phyloP scores from a whole-genome alignment of 2,888 invertebrate species.

The Hyposoter didymator region DNA sequence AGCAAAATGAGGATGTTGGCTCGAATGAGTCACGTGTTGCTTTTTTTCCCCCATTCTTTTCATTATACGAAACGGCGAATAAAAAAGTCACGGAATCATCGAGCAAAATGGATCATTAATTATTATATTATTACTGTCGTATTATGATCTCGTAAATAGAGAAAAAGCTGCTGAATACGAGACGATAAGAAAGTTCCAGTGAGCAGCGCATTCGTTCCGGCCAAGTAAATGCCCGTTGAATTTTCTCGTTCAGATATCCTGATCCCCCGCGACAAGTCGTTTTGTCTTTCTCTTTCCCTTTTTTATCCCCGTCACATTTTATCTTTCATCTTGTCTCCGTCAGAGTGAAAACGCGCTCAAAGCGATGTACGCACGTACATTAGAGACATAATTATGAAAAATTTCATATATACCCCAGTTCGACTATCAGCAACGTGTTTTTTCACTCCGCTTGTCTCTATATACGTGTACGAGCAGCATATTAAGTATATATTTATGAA shows the following conservation, averaged over 20 bases:
- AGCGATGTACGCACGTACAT: conserved; percentile 18
- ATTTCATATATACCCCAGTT: conserved; percentile 42
- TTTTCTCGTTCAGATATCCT: conserved; percentile 38
- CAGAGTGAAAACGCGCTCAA: conserved; percentile 43
- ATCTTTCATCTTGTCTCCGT: background rate
- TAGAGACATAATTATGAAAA: conserved; percentile 60
- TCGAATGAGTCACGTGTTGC: conserved; percentile 2
- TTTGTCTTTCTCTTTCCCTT: conserved; percentile 5
- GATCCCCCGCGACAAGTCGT: conserved; percentile 47
- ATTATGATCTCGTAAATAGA: background rate
- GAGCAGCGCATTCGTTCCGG: conserved; percentile 21
- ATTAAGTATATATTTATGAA: conserved; percentile 19
- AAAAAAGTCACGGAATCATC: background rate
- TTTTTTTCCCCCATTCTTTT: background rate
- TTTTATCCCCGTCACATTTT: background rate
- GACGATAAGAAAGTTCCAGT: conserved; percentile 48
- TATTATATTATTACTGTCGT: conserved; percentile 8
- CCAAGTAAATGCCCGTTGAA: background rate
- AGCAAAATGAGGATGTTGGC: conserved; percentile 11
- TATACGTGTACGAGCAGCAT: too few relatives aligned
- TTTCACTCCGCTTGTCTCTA: background rate
- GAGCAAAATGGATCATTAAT: background rate
- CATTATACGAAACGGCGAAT: background rate
- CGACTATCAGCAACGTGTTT: conserved; percentile 14
- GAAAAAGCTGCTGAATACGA: conserved; percentile 2